A percentile compares a stretch with the other conserved stretches of the same genome.
Conservation (phyloP, 92 coral and sea anemone genomes). For the Zoanthus gigantus region DNA sequence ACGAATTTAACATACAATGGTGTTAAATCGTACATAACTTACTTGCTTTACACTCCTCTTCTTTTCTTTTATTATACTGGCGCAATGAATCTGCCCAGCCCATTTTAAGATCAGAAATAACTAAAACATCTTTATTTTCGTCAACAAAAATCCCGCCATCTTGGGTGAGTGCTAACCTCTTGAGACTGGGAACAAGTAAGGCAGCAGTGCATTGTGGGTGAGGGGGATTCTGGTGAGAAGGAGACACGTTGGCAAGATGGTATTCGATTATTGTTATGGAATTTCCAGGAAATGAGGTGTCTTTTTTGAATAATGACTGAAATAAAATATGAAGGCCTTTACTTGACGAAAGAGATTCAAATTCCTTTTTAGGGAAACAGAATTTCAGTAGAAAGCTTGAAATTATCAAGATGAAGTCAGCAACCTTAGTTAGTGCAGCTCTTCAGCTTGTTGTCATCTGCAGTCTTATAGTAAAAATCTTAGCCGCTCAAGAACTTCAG, state of each 20-base stretch:
- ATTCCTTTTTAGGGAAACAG: neutral
- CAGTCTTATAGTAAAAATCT: neutral
- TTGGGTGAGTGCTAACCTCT: slow-evolving; percentile 67
- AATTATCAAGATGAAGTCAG: slow-evolving; percentile 13
- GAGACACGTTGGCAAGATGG: slow-evolving; percentile 34
- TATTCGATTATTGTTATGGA: too few species aligned
- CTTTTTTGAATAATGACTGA: neutral
- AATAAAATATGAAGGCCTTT: neutral
- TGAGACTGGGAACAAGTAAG: slow-evolving; percentile 32
- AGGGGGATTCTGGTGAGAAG: neutral
- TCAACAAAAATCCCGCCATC: slow-evolving; percentile 83
- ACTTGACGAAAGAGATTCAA: neutral
- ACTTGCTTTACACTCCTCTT: slow-evolving; percentile 72
- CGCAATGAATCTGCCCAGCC: slow-evolving; percentile 82
- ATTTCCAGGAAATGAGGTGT: neutral
- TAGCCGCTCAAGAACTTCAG: neutral
- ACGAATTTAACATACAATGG: too few species aligned
- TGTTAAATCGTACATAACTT: neutral
- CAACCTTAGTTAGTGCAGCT: neutral
- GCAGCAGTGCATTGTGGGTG: slow-evolving; percentile 42
- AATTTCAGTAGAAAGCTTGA: neutral
- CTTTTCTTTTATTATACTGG: slow-evolving; percentile 75
- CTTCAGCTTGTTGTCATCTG: slow-evolving; percentile 23
- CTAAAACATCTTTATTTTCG: neutral
- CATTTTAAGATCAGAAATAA: slow-evolving; percentile 25